These are phyloP conservation scores for Oreortyx pictus DNA, from an alignment of 2,797 vertebrate genomes.

Conservation along the genomic window DNA sequence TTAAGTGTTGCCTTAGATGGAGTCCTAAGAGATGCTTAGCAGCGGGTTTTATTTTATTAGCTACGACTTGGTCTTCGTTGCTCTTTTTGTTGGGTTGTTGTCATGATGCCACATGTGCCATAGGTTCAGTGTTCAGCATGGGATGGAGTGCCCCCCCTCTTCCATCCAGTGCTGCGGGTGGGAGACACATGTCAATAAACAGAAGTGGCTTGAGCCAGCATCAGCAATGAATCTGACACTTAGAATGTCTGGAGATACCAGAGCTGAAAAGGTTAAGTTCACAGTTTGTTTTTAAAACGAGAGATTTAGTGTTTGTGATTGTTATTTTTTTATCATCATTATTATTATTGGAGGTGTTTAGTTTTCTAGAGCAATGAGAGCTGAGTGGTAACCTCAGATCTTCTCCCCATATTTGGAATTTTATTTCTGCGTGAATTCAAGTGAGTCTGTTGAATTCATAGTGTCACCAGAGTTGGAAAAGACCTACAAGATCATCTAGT, in stretches of 20 bases:
- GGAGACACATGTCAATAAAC: not conserved
- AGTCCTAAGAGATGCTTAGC: accelerated
- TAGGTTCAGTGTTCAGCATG: accelerated
- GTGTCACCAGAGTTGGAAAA: too few species aligned
- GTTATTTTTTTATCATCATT: too few species aligned
- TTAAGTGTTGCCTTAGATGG: accelerated
- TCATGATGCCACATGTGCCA: accelerated
- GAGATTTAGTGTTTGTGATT: not conserved
- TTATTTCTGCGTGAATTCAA: accelerated
- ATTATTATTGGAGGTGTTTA: accelerated
- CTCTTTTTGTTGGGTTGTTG: not conserved
- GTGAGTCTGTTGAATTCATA: not conserved
- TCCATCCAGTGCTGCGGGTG: accelerated
- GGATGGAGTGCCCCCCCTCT: accelerated
- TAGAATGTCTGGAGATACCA: not conserved
- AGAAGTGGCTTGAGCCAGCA: accelerated
- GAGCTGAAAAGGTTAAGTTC: not conserved
- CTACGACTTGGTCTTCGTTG: not conserved
- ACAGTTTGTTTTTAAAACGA: not conserved
- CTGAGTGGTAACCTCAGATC: too few species aligned
- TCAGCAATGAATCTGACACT: not conserved
- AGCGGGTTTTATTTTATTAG: not conserved
- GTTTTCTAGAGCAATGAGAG: not conserved
- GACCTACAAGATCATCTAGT: too few species aligned
- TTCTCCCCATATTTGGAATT: accelerated